Conservation (phyloP, 2,888 invertebrate genomes). For the Parnassius orleans region DNA sequence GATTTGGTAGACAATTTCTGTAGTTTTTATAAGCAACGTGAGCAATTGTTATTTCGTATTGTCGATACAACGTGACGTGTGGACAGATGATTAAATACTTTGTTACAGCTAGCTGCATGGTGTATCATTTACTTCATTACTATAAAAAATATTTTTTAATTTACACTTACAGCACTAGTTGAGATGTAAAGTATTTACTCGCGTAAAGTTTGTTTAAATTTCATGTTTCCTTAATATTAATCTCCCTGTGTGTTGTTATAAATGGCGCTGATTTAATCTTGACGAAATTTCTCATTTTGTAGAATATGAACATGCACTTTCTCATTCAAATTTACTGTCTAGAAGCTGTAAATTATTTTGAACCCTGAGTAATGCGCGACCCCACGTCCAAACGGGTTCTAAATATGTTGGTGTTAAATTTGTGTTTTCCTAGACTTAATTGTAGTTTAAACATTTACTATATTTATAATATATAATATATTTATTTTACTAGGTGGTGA, state of each 20-base stretch:
- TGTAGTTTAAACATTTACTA: conserved; percentile 3
- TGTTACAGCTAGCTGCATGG: no score
- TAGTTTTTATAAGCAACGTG: no score
- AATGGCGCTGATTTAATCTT: conserved; percentile 25
- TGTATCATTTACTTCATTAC: no score
- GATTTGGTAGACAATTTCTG: no score
- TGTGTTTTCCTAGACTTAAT: conserved; percentile 21
- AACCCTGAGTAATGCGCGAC: conserved; percentile 18
- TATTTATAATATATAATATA: no score
- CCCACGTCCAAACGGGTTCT: conserved; percentile 7
- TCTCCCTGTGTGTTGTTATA: conserved; percentile 14
- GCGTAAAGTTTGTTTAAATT: conserved; percentile 10
- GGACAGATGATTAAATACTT: no score
- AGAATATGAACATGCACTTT: conserved; percentile 27
- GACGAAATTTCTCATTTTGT: conserved; percentile 24
- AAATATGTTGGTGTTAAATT: conserved; percentile 14
- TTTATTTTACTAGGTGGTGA: no score
- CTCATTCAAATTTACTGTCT: conserved; percentile 27
- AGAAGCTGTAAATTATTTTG: conserved; percentile 24
- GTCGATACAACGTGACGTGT: no score
- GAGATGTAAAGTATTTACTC: not conserved
- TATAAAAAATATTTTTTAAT: no score
- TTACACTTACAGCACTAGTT: no score
- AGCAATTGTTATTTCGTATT: no score
- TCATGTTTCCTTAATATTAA: conserved; percentile 15